Evolutionary conservation across 2,113 vertebrate species (phyloP).

Genomic region (Neopipo cinnamomea): DNA sequence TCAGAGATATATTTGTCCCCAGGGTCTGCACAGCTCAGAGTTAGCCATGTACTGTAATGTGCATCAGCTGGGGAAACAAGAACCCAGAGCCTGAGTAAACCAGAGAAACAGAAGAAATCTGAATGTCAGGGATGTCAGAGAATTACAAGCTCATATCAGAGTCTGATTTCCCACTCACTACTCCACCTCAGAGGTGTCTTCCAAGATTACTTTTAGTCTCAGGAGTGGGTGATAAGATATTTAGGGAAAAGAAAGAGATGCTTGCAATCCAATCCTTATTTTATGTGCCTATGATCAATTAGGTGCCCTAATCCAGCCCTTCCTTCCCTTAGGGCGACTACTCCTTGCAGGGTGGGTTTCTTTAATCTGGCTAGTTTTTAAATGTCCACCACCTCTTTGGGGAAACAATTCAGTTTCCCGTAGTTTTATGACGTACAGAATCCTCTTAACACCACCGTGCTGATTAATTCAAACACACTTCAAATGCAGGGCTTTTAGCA

Average conservation of each 20-base stretch:
- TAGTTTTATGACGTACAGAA: conserved; percentile 9
- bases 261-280: background rate
- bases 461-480: conserved; percentile 32
- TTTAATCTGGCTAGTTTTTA: conserved; percentile 15
- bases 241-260: background rate
- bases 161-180: background rate
- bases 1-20: background rate
- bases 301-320: background rate
- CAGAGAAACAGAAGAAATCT: background rate
- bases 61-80: background rate
- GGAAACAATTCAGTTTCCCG: background rate
- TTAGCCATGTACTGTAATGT: background rate
- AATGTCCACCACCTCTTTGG: background rate
- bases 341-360: background rate
- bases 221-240: background rate
- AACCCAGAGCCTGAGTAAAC: background rate
- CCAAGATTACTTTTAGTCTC: background rate
- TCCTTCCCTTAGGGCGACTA: background rate
- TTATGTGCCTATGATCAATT: background rate
- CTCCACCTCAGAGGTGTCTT: background rate
- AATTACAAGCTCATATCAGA: background rate
- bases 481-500: background rate
- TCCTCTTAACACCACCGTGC: background rate
- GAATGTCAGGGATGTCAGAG: background rate
- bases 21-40: background rate